These are phyloP conservation scores for Dendrolimus pini DNA, from an alignment of 2,888 invertebrate species.

Conservation along the genomic window DNA sequence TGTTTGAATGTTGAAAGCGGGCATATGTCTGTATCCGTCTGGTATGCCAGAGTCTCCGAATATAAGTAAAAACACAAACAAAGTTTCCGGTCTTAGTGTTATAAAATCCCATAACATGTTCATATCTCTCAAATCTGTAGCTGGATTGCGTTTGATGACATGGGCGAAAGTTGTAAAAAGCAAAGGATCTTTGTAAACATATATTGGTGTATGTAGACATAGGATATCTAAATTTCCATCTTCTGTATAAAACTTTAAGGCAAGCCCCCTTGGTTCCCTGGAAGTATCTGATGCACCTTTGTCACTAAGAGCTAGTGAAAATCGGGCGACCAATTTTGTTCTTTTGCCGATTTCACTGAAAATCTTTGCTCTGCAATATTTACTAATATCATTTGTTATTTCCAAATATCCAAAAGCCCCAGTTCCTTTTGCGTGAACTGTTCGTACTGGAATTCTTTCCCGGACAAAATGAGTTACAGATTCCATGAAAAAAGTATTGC, in stretches of 20 bases:
- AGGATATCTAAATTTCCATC: slow-evolving; percentile 94
- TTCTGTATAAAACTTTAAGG: slow-evolving; percentile 93
- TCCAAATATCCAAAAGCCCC: slow-evolving; percentile 91
- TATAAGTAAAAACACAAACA: slow-evolving; percentile 87
- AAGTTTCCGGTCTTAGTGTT: slow-evolving; percentile 87
- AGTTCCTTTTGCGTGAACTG: slow-evolving; percentile 95
- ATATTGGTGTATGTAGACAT: slow-evolving; percentile 92
- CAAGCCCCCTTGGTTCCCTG: slow-evolving; percentile 92
- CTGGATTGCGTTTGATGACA: slow-evolving; percentile 94
- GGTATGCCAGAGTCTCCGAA: slow-evolving; percentile 94
- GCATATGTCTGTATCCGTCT: slow-evolving; percentile 92
- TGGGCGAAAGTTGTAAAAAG: slow-evolving; percentile 94
- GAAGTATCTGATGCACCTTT: slow-evolving; percentile 90
- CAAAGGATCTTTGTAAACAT: slow-evolving; percentile 90
- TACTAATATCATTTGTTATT: slow-evolving; percentile 87
- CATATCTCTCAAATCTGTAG: slow-evolving; percentile 87
- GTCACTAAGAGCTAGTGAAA: slow-evolving; percentile 89
- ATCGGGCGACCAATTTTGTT: slow-evolving; percentile 85
- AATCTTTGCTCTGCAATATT: slow-evolving; percentile 84
- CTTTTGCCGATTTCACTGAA: slow-evolving; percentile 84
- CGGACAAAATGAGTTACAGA: slow-evolving; percentile 87
- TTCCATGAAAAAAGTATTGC: slow-evolving; percentile 86
- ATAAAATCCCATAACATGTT: slow-evolving; percentile 97
- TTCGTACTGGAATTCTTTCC: slow-evolving; percentile 94
- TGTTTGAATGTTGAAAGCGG: slow-evolving; percentile 94